These are phyloP conservation scores for Xylocampa areola DNA, from an alignment of 2,888 invertebrate genomes.

Conservation along the genomic window DNA sequence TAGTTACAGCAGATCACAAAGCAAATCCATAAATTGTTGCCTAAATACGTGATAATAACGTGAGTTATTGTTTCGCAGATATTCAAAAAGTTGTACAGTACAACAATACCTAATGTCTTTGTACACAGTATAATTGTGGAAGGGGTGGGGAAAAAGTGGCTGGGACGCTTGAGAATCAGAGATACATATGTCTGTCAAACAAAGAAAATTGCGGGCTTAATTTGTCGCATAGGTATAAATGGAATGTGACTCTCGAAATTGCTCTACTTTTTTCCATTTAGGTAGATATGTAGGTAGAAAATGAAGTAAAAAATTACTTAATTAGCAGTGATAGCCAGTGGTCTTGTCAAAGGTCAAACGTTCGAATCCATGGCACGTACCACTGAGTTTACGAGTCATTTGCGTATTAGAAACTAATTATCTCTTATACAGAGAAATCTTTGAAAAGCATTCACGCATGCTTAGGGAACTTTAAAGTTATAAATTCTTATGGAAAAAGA, in stretches of 20 bases:
- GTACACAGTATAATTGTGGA: conserved; percentile 7
- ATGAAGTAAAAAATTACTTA: no score
- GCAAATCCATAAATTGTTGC: neutral
- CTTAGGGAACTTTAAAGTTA: no score
- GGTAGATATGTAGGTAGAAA: no score
- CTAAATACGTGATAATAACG: neutral
- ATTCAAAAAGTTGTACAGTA: conserved; percentile 5
- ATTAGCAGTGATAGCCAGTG: no score
- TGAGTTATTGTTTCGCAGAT: neutral
- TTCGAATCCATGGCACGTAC: no score
- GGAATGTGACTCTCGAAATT: conserved; percentile 15
- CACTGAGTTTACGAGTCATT: no score
- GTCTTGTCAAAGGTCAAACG: no score
- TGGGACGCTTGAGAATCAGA: conserved; percentile 28
- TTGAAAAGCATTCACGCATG: no score
- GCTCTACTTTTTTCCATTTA: conserved; percentile 5
- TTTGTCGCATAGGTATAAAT: conserved; percentile 28
- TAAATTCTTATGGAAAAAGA: no score
- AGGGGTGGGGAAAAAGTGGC: conserved; percentile 2
- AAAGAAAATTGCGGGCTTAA: conserved; percentile 38
- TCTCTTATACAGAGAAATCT: no score
- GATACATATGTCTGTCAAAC: conserved; percentile 27
- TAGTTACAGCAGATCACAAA: neutral
- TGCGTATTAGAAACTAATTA: no score
- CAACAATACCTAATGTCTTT: conserved; percentile 4